A percentile compares a stretch with the other conserved stretches of the same genome.
Evolutionary conservation across 2,888 invertebrate species (phyloP).

Genomic region (Plagodis dolabraria): DNA sequence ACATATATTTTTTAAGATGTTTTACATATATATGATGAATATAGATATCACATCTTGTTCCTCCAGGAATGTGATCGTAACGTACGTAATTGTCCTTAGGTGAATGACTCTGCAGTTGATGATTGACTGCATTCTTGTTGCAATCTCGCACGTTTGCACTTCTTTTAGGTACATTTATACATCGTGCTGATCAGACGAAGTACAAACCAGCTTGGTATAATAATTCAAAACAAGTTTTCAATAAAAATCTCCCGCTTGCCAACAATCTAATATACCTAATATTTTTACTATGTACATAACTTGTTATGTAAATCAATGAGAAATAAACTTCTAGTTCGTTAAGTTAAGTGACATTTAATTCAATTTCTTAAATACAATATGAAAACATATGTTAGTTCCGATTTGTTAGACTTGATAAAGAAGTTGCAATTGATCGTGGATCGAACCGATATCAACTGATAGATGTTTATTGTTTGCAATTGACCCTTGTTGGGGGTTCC

Average conservation of each 20-base stretch:
- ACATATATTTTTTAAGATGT: no score
- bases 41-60: not conserved
- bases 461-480: constrained; percentile 35
- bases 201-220: no score
- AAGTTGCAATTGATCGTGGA: constrained; percentile 30
- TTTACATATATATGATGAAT: not conserved
- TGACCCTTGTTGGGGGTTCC: constrained; percentile 42
- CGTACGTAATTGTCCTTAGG: not conserved
- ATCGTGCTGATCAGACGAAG: not conserved
- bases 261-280: not conserved
- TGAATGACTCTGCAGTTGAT: constrained; percentile 1
- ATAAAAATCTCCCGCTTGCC: not conserved
- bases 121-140: constrained; percentile 3
- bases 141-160: not conserved
- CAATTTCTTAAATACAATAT: constrained; percentile 24
- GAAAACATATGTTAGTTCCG: constrained; percentile 24
- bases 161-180: not conserved
- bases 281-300: not conserved
- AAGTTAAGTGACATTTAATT: constrained; percentile 14
- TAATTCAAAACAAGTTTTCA: not conserved
- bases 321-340: constrained; percentile 5
- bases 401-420: constrained; percentile 40
- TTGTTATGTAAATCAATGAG: constrained; percentile 19
- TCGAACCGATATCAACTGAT: constrained; percentile 17
- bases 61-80: not conserved